Evolutionary conservation across 1,140 invertebrate species (phyloP), one percentile per base, ranked within the genome.

Genomic region (Drosophila asahinai): DNA sequence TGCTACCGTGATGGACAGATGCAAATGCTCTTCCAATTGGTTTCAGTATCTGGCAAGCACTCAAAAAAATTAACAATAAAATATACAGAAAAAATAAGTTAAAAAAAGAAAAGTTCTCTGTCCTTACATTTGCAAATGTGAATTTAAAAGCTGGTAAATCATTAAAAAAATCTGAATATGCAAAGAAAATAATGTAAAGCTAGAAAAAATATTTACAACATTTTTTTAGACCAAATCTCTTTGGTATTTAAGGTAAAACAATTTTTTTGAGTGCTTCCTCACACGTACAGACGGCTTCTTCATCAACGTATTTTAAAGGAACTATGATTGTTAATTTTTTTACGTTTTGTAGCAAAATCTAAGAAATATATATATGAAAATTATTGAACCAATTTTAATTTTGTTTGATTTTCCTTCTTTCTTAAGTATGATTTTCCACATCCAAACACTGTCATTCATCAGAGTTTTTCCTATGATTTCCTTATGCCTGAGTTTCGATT

Each of bases 251-350:
- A 38, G 17, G 12, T 11, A 19, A 22, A 33, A 45, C 11, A 3
- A 66, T 45, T 70, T 67, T 27, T 51, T 45, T 40, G 62, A 67
- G 48, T 47, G 64, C 65, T 47, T 30, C 40, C 49, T 55, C 15
- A 73, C 70, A 73, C 40, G 55, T 49, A 73, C 70, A 73, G 70
- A 73, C 70, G 70, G 70, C 67, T 73, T 73, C 68, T 72, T 73
- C 70, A 73, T 73, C 70, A 73, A 73, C 70, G 70, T 73, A 73
- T 51, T 38, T 73, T 52, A 73, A 73, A 61, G 14, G 11, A 73
- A 51, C 72, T 52, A 17, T 25, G 4, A 52, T 52, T 42, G 19
- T 43, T 60, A 30, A 43, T 43, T 61, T 15, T 22, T 42, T 38
- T 73, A 43, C 27, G 45, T 74, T 61, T 38, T 61, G 47, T 73